Evolutionary conservation across 2,888 invertebrate species (phyloP), one percentile per base, ranked within the genome.

Genomic region (Thecocarcelia acutangulata): DNA sequence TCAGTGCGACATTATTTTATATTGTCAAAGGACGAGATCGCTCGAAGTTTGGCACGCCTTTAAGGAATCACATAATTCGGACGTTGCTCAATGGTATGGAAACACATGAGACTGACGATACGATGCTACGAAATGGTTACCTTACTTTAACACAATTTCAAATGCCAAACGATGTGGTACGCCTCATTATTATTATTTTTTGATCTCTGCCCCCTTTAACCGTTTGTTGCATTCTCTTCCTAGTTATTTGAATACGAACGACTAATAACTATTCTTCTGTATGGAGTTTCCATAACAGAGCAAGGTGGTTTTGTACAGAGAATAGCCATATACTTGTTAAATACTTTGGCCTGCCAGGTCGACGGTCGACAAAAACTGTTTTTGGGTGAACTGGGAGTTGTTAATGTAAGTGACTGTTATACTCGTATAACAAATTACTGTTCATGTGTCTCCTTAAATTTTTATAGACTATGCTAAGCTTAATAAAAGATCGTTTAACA

Each of bases 51-150:
- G 95, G 94, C 33, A 93, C 94, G 15, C 93, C 93, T 86, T 92
- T 96, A 80, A 96, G 96, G 87, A 93, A 94, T 87, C 93, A 94
- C 86, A 96, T 97, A 78, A 96, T 98, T 70, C 93, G 94, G 1
- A 94, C 96, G 0, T 91, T 98, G 68, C 92, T 98, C 42, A 95
- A 97, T 87, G 97, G 96, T 17, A 98, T 98, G 97, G 95, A 95
- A 85, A 93, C 94, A 69, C 96, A 97, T 88, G 93, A 94, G 81
- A 93, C 94, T 40, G 97, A 98, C 88, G 95, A 96, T 85, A 97
- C 96, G 28, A 97, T 98, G 97, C 96, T 98, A 94, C 93, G 98
- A 70, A 98, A 99, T 91, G 98, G 98, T 66, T 98, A 98, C 90
- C 93, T 98, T 79, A 97, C 97, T 0, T 92, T 98, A 46, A 98